Conservation (phyloP, 2,797 vertebrate species). For the Esox masquinongy region DNA sequence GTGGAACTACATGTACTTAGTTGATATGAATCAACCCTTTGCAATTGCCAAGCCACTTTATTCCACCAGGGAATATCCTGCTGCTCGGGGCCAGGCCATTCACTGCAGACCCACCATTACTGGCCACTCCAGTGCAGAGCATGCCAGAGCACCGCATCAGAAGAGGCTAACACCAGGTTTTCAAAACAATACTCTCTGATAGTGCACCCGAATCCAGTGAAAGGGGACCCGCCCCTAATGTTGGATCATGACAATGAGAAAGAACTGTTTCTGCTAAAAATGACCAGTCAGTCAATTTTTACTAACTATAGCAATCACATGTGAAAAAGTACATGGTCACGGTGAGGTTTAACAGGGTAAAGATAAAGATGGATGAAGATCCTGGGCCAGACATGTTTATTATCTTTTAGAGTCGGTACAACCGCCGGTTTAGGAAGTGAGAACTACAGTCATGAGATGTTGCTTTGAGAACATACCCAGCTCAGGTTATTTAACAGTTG, state of each 20-base stretch:
- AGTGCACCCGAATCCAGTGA: not conserved
- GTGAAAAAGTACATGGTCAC: slow-evolving; percentile 26
- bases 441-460: not conserved
- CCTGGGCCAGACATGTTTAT: slow-evolving; percentile 16
- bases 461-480: slow-evolving; percentile 1
- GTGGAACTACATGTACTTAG: too few relatives aligned
- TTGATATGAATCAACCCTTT: too few relatives aligned
- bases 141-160: not conserved
- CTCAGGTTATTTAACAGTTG: not conserved
- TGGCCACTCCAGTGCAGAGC: slow-evolving; percentile 3
- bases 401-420: slow-evolving; percentile 8
- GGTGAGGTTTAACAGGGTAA: slow-evolving; percentile 13
- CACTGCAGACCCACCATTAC: not conserved
- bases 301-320: not conserved
- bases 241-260: not conserved
- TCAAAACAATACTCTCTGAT: not conserved
- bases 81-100: not conserved
- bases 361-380: slow-evolving; percentile 15
- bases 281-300: not conserved
- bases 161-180: not conserved
- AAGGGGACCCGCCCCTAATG: not conserved
- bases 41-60: too few relatives aligned
- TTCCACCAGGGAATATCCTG: too few relatives aligned
- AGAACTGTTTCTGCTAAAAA: not conserved
- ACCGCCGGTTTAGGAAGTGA: not conserved